Evolutionary conservation across 2,888 invertebrate genomes (phyloP).

Genomic region (Vesta saturnalis): DNA sequence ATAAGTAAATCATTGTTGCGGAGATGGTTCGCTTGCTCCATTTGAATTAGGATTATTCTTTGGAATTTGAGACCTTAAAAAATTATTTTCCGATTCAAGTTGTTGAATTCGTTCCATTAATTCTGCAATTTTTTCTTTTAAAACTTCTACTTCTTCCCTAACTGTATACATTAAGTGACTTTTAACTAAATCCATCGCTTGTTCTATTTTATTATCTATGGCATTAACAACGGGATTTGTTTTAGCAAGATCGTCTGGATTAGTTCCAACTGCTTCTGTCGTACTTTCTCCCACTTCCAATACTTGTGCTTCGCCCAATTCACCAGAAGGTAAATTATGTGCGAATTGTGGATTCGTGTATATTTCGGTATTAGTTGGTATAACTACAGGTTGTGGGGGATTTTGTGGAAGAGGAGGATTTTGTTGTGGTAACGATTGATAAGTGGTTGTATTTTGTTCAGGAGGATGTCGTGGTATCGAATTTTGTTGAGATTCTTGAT

Average conservation of each 20-base stretch:
- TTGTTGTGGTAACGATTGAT: conserved; percentile 20
- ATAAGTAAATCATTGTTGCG: conserved; percentile 29
- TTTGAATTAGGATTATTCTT: conserved; percentile 42
- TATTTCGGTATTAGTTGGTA: conserved; percentile 50
- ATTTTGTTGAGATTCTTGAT: conserved; percentile 40
- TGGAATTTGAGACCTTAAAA: conserved; percentile 65
- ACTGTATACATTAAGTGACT: conserved; percentile 83
- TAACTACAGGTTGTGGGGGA: conserved; percentile 11
- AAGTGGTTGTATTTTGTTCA: conserved; percentile 11
- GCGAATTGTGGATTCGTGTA: conserved; percentile 60
- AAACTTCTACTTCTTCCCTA: conserved; percentile 79
- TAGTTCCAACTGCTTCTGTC: conserved; percentile 35
- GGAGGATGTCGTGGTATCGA: conserved; percentile 23
- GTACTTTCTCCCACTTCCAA: conserved; percentile 34
- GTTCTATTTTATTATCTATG: conserved; percentile 83
- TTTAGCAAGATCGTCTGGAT: conserved; percentile 53
- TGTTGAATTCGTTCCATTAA: conserved; percentile 75
- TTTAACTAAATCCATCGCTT: conserved; percentile 83
- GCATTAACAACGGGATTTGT: conserved; percentile 67
- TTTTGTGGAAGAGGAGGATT: conserved; percentile 21
- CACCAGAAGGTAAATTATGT: conserved; percentile 52
- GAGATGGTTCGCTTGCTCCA: conserved; percentile 29
- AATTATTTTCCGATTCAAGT: conserved; percentile 75
- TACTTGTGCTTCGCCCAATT: conserved; percentile 45
- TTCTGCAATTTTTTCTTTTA: conserved; percentile 79